Base-by-base conservation (phyloP, 2,113 vertebrate species). In the Xyliphius kryptos region DNA sequence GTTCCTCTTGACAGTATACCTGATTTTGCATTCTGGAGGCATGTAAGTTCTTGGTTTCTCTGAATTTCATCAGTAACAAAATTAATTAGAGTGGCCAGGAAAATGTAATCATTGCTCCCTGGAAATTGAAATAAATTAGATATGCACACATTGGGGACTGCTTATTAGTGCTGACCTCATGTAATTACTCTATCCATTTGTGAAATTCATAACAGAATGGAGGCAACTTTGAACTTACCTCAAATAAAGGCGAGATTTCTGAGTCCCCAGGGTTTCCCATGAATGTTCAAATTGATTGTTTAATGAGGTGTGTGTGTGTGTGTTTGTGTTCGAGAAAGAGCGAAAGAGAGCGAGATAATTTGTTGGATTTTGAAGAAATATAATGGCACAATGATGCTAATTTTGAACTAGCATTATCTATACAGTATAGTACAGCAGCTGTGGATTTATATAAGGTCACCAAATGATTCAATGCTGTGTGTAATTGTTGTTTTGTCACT, bases 181-280 rank as follows among this genome's bases (percentile, higher is more conserved):
- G 70, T 84, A 86, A 88, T 89, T 84, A 86, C 80, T 77, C 71
- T 77, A 85, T 83, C 82, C 84, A 88, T 87, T 88, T 88, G 83
- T 85, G 77, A 81, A 79, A 81, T 85, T 79, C 77, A 79, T 83
- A 86, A 87, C 84, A 80, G 81, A 83, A 79, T 80, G 76, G 76
- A 78, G 76, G 71, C 72, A 79, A 81, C 83, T 72, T 73, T 73
- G 77, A 82, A 78, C 76, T 79, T 66, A 66, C 61, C 69, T 74
- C 77, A 66, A 74, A 81, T 77, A 78, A 77, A 77, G 80, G 77
- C 73, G 72, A 67, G 75, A 77, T 76, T 80, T 73, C 56, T 59
- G 76, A 69, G 76, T 82, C 78, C 80, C 66, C 69, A 58, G 75
- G 72, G 69, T 56, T 73, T 78, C 68, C 74, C 56, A 58, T 55